These are phyloP conservation scores for Aphaenogaster ashmeadi DNA, from an alignment of 1,140 invertebrate genomes.

Conservation along the genomic window DNA sequence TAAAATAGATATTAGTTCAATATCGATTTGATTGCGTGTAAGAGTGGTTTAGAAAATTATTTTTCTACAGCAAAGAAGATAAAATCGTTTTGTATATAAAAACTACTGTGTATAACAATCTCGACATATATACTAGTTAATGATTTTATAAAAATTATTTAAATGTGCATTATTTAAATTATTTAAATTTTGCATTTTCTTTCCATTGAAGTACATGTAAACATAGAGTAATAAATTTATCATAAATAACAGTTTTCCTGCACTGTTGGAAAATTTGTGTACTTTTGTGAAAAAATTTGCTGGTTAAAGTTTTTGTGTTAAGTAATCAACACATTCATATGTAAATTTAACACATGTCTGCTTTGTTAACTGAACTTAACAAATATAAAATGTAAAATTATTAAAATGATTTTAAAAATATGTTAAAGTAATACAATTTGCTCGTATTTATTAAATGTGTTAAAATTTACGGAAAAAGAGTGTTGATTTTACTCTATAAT, in stretches of 20 bases:
- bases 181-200: neutral
- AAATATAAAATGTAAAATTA: too few species aligned
- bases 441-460: too few species aligned
- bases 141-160: neutral
- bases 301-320: too few species aligned
- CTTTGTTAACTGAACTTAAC: too few species aligned
- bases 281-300: too few species aligned
- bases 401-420: too few species aligned
- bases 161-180: neutral
- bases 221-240: conserved; percentile 11
- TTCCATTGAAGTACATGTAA: neutral
- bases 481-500: too few species aligned
- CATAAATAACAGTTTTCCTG: conserved; percentile 2
- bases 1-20: neutral
- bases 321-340: too few species aligned
- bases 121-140: neutral
- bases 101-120: neutral
- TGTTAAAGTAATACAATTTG: too few species aligned
- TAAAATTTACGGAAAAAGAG: too few species aligned
- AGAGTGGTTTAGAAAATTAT: neutral
- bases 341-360: too few species aligned
- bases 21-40: neutral
- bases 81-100: neutral
- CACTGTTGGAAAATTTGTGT: too few species aligned
- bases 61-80: neutral